phyloP scores from a whole-genome alignment of 2,113 vertebrate genomes.

The Forbesichthys papilliferus region DNA sequence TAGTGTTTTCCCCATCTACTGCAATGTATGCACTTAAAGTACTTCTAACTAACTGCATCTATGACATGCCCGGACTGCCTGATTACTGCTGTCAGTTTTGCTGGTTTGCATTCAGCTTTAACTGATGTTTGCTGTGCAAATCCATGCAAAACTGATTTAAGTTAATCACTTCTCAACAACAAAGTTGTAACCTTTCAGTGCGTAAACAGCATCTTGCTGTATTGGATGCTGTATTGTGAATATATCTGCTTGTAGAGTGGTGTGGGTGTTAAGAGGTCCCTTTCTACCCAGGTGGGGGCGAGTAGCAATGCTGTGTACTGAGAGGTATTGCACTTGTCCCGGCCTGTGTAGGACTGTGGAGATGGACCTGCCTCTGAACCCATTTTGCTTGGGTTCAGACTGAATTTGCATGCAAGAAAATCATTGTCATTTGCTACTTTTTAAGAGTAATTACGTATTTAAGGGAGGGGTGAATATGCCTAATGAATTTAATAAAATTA shows the following conservation, averaged over 20 bases:
- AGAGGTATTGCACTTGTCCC: slow-evolving; percentile 99
- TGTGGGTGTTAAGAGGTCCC: slow-evolving; percentile 67
- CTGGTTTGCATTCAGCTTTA: slow-evolving; percentile 99
- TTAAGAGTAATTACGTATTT: no score
- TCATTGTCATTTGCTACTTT: no score
- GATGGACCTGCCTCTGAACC: slow-evolving; percentile 63
- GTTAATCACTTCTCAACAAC: slow-evolving; percentile 73
- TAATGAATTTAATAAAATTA: no score
- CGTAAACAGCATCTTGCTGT: neutral
- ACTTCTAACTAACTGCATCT: slow-evolving; percentile 86
- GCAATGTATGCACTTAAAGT: slow-evolving; percentile 99
- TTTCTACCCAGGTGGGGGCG: slow-evolving; percentile 97
- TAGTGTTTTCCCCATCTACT: slow-evolving; percentile 96
- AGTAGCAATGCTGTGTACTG: slow-evolving; percentile 94
- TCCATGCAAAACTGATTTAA: slow-evolving; percentile 99
- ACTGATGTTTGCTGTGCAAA: slow-evolving; percentile 92
- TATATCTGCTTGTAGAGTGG: neutral
- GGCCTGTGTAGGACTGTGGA: slow-evolving; percentile 96
- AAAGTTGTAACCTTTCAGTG: neutral
- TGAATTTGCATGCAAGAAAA: no score
- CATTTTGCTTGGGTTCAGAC: no score
- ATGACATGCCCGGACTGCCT: neutral
- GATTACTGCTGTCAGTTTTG: slow-evolving; percentile 94
- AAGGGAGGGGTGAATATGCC: no score
- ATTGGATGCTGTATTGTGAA: neutral